Base-by-base conservation (phyloP, 2,888 invertebrate genomes). In the Microdon myrmicae region DNA sequence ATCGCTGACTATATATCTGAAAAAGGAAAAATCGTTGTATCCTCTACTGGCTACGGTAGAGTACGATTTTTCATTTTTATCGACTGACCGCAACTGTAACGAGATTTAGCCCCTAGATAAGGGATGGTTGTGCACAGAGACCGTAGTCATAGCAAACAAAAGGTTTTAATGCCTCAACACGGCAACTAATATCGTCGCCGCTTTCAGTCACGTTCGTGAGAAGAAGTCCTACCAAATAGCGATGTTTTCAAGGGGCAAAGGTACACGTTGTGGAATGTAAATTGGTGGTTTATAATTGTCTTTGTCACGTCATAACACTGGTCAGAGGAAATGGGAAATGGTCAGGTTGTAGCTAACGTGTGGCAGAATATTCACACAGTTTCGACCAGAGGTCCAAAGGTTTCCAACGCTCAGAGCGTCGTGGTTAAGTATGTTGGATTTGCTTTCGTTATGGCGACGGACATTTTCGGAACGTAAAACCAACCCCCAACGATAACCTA, bases 201-300 rank as follows among this genome's bases (percentile, higher is more conserved):
- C 13, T n/a, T n/a, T n/a, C n/a, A n/a, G n/a, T n/a, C n/a, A n/a
- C n/a, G n/a, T n/a, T n/a, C n/a, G n/a, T n/a, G n/a, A n/a, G n/a
- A n/a, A n/a, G n/a, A n/a, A n/a, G n/a, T n/a, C n/a, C n/a, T n/a
- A n/a, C n/a, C n/a, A n/a, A n/a, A n/a, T n/a, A n/a, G n/a, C n/a
- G n/a, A n/a, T n/a, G n/a, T n/a, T n/a, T n/a, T n/a, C n/a, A n/a
- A n/a, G n/a, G n/a, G 35, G 38, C 28, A 25, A 8, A 16, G 12
- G 47, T 20, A 34, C 20, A 9, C 39, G 34, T 45, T 26, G 19
- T 45, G 51, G 64, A 38, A 56, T 64, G 56, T 56, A 47, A 56
- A 47, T 53, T 47, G 34, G 64, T 43, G 64, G 64, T 38, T 64
- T 53, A 53, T 64, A 64, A 64, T 64, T 64, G 58, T 58, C 58